phyloP scores from a whole-genome alignment of 2,113 vertebrate species.

The Xiphophorus couchianus region DNA sequence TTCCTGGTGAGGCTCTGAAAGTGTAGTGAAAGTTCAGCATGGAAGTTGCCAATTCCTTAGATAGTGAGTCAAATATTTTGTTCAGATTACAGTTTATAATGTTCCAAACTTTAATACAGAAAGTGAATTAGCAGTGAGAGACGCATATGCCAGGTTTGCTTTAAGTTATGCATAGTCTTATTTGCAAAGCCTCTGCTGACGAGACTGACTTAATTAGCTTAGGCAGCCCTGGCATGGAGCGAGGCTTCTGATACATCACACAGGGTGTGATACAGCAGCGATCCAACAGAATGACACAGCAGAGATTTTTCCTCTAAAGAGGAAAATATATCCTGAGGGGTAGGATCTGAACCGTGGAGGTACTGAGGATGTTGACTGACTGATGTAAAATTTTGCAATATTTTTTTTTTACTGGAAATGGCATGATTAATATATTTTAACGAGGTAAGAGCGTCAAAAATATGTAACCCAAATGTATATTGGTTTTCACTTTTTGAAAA shows the following conservation, averaged over 20 bases:
- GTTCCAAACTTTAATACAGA: background rate
- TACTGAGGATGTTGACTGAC: background rate
- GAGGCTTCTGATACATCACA: background rate
- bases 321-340: background rate
- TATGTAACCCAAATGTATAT: background rate
- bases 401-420: background rate
- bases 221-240: background rate
- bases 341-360: background rate
- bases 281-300: background rate
- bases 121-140: background rate
- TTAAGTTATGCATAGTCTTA: background rate
- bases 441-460: background rate
- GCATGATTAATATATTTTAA: background rate
- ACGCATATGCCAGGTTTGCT: background rate
- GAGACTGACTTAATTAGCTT: background rate
- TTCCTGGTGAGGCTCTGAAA: conserved; percentile 14
- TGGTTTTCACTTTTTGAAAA: background rate
- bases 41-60: background rate
- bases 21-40: conserved; percentile 21
- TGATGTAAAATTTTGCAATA: background rate
- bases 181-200: background rate
- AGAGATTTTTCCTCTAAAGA: background rate
- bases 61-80: too few relatives aligned
- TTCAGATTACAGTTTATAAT: background rate
- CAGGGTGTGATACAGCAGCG: background rate